Evolutionary conservation across 2,113 vertebrate species (phyloP).

Genomic region (Psophia crepitans): DNA sequence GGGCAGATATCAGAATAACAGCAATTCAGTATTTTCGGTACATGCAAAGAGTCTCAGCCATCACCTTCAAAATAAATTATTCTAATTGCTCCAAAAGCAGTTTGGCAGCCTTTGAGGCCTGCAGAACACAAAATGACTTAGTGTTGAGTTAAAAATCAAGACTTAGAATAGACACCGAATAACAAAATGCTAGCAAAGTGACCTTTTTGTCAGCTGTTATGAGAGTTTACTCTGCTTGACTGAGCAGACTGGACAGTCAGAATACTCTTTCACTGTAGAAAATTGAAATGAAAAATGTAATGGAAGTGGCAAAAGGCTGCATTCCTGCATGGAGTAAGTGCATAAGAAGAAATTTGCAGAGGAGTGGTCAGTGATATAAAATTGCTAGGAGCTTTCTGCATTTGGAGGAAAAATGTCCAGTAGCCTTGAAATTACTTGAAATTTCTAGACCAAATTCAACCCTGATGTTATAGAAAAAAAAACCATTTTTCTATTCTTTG

Average conservation of each 20-base stretch:
- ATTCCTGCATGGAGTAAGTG: background rate
- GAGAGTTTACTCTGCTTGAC: background rate
- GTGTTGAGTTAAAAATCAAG: conserved; percentile 18
- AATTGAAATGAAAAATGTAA: background rate
- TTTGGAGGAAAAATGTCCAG: background rate
- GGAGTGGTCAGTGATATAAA: background rate
- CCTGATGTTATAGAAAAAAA: background rate
- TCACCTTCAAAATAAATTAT: conserved; percentile 11
- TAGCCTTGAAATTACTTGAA: background rate
- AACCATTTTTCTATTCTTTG: background rate
- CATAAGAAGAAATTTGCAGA: background rate
- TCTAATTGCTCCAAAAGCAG: background rate
- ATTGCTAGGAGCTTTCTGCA: background rate
- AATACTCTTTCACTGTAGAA: background rate
- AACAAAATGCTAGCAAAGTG: conserved; percentile 24
- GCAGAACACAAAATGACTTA: background rate
- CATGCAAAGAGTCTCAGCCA: background rate
- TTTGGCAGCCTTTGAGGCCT: background rate
- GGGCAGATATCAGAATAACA: background rate
- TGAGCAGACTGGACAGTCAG: conserved; percentile 3
- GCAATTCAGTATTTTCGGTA: background rate
- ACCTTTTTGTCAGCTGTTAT: conserved; percentile 23
- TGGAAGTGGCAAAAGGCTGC: background rate
- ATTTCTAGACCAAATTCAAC: background rate
- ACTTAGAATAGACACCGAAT: background rate